Evolutionary conservation across 2,113 vertebrate genomes (phyloP).

Genomic region (Ophiodon elongatus): DNA sequence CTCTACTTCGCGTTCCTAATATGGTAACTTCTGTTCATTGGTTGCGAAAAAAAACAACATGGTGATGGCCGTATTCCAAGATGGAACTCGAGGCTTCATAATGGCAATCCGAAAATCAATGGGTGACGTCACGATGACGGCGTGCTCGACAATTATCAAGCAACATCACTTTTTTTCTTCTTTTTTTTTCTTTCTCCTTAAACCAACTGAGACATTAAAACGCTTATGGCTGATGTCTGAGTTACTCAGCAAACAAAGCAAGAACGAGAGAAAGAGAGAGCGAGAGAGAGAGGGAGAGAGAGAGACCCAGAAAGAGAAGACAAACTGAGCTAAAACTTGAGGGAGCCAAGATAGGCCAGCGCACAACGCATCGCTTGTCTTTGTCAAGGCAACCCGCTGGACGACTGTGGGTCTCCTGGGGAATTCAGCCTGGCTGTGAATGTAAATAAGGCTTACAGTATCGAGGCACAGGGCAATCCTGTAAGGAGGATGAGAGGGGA

Average conservation of each 20-base stretch:
- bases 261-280: conserved; percentile 7
- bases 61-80: too few species aligned
- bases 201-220: not conserved
- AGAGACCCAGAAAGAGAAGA: conserved; percentile 11
- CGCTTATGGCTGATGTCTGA: not conserved
- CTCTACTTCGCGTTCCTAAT: too few species aligned
- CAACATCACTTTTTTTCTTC: too few species aligned
- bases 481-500: conserved; percentile 47
- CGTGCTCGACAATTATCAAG: too few species aligned
- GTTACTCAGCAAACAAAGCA: conserved; percentile 18
- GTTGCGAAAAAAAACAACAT: too few species aligned
- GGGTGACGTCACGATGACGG: too few species aligned
- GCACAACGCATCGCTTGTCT: conserved; percentile 62
- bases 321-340: conserved; percentile 49
- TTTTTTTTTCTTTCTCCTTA: too few species aligned
- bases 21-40: too few species aligned
- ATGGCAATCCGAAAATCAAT: too few species aligned
- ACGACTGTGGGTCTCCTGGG: conserved; percentile 50
- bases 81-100: too few species aligned
- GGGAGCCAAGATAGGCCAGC: conserved; percentile 31
- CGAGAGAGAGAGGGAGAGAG: not conserved
- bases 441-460: conserved; percentile 79
- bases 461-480: conserved; percentile 46
- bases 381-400: conserved; percentile 59
- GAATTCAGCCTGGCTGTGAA: conserved; percentile 61